Conservation (phyloP, 1,140 invertebrate genomes). For the Drosophila prosaltans region DNA sequence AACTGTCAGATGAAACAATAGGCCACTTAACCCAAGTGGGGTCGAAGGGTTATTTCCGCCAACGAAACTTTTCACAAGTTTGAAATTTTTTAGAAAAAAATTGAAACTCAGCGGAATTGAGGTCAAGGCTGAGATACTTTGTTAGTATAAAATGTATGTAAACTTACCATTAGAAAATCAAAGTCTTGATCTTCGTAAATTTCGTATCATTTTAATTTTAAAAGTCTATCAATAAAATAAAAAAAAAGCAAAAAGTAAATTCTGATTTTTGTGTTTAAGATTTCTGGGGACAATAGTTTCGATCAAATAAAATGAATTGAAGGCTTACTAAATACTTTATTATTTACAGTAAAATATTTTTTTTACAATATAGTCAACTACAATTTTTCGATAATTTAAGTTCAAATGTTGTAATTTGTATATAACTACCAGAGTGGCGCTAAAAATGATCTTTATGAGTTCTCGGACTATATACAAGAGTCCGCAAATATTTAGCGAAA, state of each 20-base stretch:
- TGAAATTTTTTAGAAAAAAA: too few relatives aligned
- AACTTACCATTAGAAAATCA: background rate
- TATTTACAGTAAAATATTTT: slow-evolving; percentile 50
- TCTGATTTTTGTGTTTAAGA: background rate
- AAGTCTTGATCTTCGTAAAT: slow-evolving; percentile 3
- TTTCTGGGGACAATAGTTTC: background rate
- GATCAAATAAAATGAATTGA: background rate
- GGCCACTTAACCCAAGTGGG: too few relatives aligned
- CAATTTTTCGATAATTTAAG: slow-evolving; percentile 33
- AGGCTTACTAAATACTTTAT: slow-evolving; percentile 21
- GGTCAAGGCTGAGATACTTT: background rate
- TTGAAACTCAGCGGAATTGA: background rate
- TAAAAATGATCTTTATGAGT: slow-evolving; percentile 6
- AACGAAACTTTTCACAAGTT: too few relatives aligned
- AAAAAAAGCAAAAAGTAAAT: slow-evolving; percentile 13
- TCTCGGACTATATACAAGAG: background rate
- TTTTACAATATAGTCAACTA: slow-evolving; percentile 51
- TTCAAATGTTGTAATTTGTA: slow-evolving; percentile 30
- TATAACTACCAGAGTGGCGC: slow-evolving; percentile 20
- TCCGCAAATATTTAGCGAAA: slow-evolving; percentile 13
- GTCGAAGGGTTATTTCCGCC: too few relatives aligned
- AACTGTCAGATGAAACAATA: too few relatives aligned
- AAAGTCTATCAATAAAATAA: slow-evolving; percentile 1
- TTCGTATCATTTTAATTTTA: slow-evolving; percentile 12
- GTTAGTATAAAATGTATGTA: background rate